Percentiles rank a stretch among this genome's conserved stretches.
Evolutionary conservation across 2,888 invertebrate genomes (phyloP).

Genomic region (Panopea generosa): DNA sequence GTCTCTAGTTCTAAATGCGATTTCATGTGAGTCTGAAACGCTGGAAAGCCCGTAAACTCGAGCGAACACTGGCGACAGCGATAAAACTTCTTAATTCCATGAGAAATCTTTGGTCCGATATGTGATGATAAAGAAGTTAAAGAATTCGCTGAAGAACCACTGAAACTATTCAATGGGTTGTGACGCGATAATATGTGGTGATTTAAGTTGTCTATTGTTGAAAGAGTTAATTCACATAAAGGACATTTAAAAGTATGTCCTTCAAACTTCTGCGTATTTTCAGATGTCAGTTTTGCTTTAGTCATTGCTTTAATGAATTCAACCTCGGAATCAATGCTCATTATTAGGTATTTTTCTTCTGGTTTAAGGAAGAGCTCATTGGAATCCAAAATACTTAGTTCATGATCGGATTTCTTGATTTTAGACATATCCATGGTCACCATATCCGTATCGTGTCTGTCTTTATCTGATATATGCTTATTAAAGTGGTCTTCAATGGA

Average conservation of each 20-base stretch:
- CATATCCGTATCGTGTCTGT: too few relatives aligned
- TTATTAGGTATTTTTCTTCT: constrained; percentile 5
- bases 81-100: constrained; percentile 21
- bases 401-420: too few relatives aligned
- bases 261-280: neutral
- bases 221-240: constrained; percentile 8
- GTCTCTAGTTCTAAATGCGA: constrained; percentile 9
- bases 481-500: too few relatives aligned
- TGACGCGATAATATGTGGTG: constrained; percentile 26
- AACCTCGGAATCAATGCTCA: constrained; percentile 21
- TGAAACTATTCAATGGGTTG: constrained; percentile 17
- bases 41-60: constrained; percentile 30
- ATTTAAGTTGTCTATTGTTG: constrained; percentile 23
- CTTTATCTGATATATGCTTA: too few relatives aligned
- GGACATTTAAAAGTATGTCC: constrained; percentile 14
- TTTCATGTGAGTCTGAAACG: constrained; percentile 31
- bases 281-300: constrained; percentile 14
- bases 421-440: too few relatives aligned
- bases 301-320: constrained; percentile 39
- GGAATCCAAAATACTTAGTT: too few relatives aligned
- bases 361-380: constrained; percentile 1
- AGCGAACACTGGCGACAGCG: constrained; percentile 32
- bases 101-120: neutral
- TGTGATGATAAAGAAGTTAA: too few relatives aligned
- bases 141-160: neutral